Conservation (phyloP, 2,888 invertebrate genomes). For the Balanococcus diminutus region DNA sequence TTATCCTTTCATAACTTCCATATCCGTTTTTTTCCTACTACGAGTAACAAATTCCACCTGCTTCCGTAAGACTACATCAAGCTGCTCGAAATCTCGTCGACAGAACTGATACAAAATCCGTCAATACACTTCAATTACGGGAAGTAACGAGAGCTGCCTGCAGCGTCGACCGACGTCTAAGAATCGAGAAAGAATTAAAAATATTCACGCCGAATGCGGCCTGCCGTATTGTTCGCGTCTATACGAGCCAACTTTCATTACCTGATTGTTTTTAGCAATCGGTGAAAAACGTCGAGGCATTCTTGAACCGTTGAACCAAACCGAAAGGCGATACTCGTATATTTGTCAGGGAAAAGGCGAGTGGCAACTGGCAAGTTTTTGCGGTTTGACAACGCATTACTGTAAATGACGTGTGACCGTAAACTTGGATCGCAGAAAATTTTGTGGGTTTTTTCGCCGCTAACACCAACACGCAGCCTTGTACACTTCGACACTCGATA, state of each 20-base stretch:
- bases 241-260: constrained; percentile 24
- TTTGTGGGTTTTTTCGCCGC: background rate
- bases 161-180: too few species aligned
- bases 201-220: constrained; percentile 20
- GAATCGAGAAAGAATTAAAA: background rate
- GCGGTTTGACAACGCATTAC: constrained; percentile 14
- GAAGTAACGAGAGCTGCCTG: too few species aligned
- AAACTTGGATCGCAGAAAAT: background rate
- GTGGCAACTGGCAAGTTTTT: too few species aligned
- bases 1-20: too few species aligned
- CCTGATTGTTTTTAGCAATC: constrained; percentile 46
- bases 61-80: too few species aligned
- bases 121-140: too few species aligned
- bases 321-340: background rate
- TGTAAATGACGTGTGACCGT: constrained; percentile 21
- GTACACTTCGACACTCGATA: background rate
- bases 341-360: background rate
- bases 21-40: too few species aligned
- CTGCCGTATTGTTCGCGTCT: constrained; percentile 14
- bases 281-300: background rate
- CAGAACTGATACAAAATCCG: too few species aligned
- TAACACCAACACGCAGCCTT: background rate
- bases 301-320: constrained; percentile 21
- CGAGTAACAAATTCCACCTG: too few species aligned
- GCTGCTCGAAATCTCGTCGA: too few species aligned